Evolutionary conservation across 2,888 invertebrate species (phyloP).

Genomic region (Diaphora mendica): DNA sequence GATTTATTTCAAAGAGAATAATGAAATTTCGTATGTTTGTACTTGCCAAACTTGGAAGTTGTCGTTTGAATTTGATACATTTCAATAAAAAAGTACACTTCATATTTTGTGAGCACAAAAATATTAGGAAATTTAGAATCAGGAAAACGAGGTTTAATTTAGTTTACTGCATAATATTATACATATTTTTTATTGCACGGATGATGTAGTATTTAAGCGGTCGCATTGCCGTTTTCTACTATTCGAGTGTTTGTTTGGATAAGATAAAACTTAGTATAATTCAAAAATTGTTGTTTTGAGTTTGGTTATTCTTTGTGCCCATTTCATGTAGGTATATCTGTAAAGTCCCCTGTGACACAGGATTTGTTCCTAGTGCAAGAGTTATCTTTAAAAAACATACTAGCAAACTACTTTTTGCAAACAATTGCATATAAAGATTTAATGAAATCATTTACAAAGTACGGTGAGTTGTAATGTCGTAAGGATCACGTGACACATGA

Average conservation of each 20-base stretch:
- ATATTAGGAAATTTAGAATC: not conserved
- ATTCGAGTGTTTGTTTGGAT: too few species aligned
- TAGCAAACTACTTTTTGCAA: not conserved
- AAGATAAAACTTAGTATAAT: too few species aligned
- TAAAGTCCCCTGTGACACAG: too few species aligned
- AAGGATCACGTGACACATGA: conserved; percentile 40
- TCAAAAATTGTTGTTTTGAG: too few species aligned
- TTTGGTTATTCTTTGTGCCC: too few species aligned
- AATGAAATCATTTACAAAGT: not conserved
- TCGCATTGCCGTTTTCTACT: too few species aligned
- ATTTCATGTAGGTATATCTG: too few species aligned
- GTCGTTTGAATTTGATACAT: not conserved
- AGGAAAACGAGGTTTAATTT: not conserved
- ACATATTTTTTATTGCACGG: not conserved
- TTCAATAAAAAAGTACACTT: not conserved
- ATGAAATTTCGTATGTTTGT: not conserved
- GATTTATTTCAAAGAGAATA: not conserved
- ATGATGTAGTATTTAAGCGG: too few species aligned
- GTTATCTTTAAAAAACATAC: too few species aligned
- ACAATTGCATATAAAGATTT: not conserved
- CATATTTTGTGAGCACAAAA: not conserved
- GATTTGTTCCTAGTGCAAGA: too few species aligned
- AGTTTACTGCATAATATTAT: not conserved
- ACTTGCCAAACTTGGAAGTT: not conserved
- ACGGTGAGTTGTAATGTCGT: conserved; percentile 11